These are phyloP conservation scores for Drosophila melanica DNA, from an alignment of 1,140 invertebrate genomes.

Conservation along the genomic window DNA sequence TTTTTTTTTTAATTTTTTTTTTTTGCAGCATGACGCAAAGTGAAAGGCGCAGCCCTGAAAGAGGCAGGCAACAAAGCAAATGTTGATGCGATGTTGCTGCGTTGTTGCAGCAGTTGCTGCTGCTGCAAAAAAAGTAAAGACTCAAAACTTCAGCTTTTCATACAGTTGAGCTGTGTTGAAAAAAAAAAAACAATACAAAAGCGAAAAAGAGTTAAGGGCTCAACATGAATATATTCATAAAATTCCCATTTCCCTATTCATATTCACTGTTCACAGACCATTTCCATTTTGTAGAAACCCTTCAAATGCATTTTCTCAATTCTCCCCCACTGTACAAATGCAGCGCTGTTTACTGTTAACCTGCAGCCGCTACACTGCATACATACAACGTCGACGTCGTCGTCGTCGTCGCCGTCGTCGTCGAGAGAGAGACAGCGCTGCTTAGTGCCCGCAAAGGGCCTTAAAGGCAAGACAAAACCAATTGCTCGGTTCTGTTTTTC, in stretches of 20 bases:
- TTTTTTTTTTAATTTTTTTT: conserved; percentile 3
- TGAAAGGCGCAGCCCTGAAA: conserved; percentile 31
- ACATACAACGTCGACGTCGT: not conserved
- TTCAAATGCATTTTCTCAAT: conserved; percentile 20
- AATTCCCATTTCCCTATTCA: not conserved
- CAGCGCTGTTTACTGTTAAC: conserved; percentile 35
- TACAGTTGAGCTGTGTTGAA: conserved; percentile 36
- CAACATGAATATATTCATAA: not conserved
- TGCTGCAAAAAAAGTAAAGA: not conserved
- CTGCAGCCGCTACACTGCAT: conserved; percentile 5
- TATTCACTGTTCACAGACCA: not conserved
- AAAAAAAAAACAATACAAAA: not conserved
- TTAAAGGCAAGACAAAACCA: not conserved
- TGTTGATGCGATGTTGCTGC: too few species aligned
- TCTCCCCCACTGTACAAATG: not conserved
- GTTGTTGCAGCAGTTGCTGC: too few species aligned
- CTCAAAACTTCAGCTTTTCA: not conserved
- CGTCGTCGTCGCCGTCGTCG: not conserved
- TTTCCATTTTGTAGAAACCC: conserved; percentile 13
- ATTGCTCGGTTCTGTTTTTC: not conserved
- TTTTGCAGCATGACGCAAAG: conserved; percentile 22
- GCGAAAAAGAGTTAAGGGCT: not conserved
- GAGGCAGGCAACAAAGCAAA: conserved; percentile 18
- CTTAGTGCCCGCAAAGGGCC: not conserved
- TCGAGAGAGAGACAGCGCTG: not conserved